Conservation (phyloP, 2,888 invertebrate genomes). For the Erebia aethiops region DNA sequence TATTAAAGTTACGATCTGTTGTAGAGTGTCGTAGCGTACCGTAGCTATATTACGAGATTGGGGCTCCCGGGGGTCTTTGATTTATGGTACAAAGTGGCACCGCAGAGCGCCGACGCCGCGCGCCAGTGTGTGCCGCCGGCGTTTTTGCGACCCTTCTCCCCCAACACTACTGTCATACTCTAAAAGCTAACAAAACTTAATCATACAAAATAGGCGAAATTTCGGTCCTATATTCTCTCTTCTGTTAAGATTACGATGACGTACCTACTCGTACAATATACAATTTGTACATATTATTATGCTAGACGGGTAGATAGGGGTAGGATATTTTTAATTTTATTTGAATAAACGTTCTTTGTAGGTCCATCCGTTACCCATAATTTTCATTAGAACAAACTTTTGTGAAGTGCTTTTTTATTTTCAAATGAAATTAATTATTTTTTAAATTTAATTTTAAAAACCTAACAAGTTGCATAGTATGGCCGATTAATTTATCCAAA, state of each 20-base stretch:
- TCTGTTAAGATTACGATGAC: conserved; percentile 17
- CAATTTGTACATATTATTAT: not conserved
- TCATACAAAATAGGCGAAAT: conserved; percentile 46
- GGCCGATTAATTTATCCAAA: too few relatives aligned
- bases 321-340: not conserved
- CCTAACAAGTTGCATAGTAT: too few relatives aligned
- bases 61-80: conserved; percentile 76
- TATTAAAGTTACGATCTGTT: conserved; percentile 42
- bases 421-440: too few relatives aligned
- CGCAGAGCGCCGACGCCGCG: conserved; percentile 55
- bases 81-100: conserved; percentile 74
- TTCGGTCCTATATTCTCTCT: conserved; percentile 26
- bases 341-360: too few relatives aligned
- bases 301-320: not conserved
- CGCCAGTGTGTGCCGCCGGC: conserved; percentile 53
- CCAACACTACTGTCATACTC: conserved; percentile 50
- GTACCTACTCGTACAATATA: not conserved
- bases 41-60: conserved; percentile 62
- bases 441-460: too few relatives aligned
- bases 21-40: conserved; percentile 50
- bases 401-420: too few relatives aligned
- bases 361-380: too few relatives aligned
- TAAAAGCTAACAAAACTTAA: conserved; percentile 50
- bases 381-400: too few relatives aligned
- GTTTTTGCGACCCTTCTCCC: conserved; percentile 66